phyloP scores from a whole-genome alignment of 2,888 invertebrate genomes.

The Aphidoletes aphidimyza region DNA sequence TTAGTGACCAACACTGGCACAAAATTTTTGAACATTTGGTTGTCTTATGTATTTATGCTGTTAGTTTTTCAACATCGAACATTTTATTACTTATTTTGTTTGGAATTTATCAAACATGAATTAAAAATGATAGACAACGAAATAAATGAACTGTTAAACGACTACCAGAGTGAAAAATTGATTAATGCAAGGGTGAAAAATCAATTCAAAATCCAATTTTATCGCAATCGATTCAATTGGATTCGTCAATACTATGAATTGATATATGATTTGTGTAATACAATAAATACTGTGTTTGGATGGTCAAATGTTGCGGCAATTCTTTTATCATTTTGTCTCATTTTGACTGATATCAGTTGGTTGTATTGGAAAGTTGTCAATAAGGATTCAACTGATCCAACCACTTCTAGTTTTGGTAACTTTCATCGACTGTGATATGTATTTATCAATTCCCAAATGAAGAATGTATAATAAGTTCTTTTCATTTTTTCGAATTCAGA shows the following conservation, averaged over 20 bases:
- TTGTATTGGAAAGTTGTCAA: not conserved
- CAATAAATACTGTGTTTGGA: not conserved
- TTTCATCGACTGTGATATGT: no score
- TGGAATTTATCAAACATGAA: not conserved
- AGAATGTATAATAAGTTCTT: no score
- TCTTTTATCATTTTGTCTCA: not conserved
- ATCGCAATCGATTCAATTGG: not conserved
- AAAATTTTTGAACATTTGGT: not conserved
- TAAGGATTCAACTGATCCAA: not conserved
- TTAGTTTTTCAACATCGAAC: constrained; percentile 8
- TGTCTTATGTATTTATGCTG: not conserved
- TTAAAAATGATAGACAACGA: not conserved
- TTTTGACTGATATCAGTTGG: not conserved
- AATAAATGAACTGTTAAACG: no score
- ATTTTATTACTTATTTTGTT: not conserved
- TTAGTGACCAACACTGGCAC: not conserved
- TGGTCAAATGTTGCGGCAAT: not conserved
- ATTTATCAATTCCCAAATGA: no score
- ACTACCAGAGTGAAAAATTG: not conserved
- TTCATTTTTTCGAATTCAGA: no score
- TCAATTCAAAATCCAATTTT: no score
- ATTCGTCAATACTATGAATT: not conserved
- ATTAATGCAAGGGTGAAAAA: not conserved
- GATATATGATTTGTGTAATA: not conserved
- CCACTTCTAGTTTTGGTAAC: no score